These are phyloP conservation scores for Montipora cactus DNA, from an alignment of 64 coral and sea anemone genomes.

Conservation along the genomic window DNA sequence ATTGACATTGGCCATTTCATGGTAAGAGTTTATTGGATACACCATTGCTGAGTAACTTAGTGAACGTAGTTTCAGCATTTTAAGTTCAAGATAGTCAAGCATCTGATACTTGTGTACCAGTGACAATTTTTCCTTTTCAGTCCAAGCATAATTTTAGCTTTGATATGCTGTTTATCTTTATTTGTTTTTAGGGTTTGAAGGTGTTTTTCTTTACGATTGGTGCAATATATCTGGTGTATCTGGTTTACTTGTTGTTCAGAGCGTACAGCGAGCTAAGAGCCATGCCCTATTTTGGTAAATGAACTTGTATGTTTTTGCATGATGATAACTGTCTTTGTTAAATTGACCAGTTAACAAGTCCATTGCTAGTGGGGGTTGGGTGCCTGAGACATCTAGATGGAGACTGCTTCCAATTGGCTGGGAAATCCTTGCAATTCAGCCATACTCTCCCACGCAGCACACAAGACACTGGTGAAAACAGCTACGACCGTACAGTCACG, in stretches of 20 bases:
- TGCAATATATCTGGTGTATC: slow-evolving; percentile 87
- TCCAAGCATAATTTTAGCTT: no score
- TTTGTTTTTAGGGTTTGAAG: slow-evolving; percentile 87
- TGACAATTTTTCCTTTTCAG: no score
- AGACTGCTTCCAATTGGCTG: no score
- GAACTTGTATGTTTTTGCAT: not conserved
- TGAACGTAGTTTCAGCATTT: not conserved
- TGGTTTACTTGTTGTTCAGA: slow-evolving; percentile 88
- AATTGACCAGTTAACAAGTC: no score
- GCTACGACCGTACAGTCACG: no score
- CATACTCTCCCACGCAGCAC: no score
- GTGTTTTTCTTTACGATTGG: slow-evolving; percentile 98
- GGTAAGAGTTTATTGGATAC: slow-evolving; percentile 40
- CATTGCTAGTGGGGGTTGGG: no score
- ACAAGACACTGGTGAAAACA: no score
- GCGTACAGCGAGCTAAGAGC: slow-evolving; percentile 96
- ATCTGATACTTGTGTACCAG: no score
- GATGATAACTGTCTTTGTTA: not conserved
- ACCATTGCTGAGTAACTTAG: not conserved
- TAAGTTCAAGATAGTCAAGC: no score
- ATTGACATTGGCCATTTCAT: slow-evolving; percentile 97
- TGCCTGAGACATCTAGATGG: no score
- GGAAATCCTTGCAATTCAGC: no score
- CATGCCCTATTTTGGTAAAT: slow-evolving; percentile 97
- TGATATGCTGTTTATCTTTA: not conserved